Evolutionary conservation across 2,797 vertebrate species (phyloP).

Genomic region (Oryzias sinensis): DNA sequence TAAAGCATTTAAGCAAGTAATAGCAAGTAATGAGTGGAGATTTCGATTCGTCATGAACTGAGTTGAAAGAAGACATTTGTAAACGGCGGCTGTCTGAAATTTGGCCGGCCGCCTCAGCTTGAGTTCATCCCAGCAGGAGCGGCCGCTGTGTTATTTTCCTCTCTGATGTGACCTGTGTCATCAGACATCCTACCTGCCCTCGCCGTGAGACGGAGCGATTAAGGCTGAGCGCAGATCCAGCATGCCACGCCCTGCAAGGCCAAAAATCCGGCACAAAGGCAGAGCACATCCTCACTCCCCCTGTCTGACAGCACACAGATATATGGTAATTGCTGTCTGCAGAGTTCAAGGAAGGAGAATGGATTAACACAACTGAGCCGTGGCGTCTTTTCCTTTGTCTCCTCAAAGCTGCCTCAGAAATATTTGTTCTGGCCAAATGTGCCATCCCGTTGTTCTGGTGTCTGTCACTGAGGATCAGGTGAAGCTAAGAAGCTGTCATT

Average conservation of each 20-base stretch:
- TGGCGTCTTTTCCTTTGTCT: conserved; percentile 1
- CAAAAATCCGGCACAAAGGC: conserved; percentile 32
- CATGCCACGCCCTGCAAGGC: conserved; percentile 29
- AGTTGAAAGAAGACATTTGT: no score
- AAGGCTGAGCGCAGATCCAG: conserved; percentile 23
- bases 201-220: conserved; percentile 13
- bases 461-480: conserved; percentile 46
- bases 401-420: conserved; percentile 3
- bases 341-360: conserved; percentile 24
- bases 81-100: no score
- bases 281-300: conserved; percentile 16
- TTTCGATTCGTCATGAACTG: no score
- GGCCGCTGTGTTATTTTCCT: neutral
- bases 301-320: conserved; percentile 42
- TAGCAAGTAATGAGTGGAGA: no score
- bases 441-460: conserved; percentile 23
- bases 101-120: neutral
- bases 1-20: no score
- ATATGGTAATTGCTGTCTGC: conserved; percentile 39
- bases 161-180: neutral
- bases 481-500: conserved; percentile 55
- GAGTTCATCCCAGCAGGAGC: neutral
- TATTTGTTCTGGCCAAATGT: conserved; percentile 38
- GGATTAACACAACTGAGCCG: conserved; percentile 38
- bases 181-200: conserved; percentile 23